These are phyloP conservation scores for Scylla paramamosain DNA, from an alignment of 1,140 invertebrate species.

Conservation along the genomic window DNA sequence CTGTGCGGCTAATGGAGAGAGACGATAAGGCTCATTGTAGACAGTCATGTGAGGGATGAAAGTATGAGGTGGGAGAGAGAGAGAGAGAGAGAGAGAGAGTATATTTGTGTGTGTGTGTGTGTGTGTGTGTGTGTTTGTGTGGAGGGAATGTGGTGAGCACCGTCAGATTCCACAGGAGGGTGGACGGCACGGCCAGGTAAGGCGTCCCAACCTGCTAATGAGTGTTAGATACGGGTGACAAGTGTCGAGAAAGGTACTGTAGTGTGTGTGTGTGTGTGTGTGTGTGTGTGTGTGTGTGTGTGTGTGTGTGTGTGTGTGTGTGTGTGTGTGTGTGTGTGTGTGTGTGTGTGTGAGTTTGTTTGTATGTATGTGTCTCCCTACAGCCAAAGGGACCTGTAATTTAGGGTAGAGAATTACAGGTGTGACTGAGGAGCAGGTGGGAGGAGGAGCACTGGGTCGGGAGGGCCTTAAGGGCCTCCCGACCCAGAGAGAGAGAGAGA, in stretches of 20 bases:
- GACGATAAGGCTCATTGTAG: not conserved
- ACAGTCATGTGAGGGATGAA: not conserved
- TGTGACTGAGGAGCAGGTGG: not conserved
- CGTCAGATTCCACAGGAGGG: not conserved
- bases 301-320: too few relatives aligned
- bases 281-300: too few relatives aligned
- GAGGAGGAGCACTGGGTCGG: not conserved
- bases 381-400: not conserved
- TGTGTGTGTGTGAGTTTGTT: too few relatives aligned
- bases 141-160: not conserved
- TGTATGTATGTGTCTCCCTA: not conserved
- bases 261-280: not conserved
- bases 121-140: not conserved
- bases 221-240: slow-evolving; percentile 7
- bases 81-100: not conserved
- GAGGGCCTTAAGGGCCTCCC: not conserved
- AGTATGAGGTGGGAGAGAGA: not conserved
- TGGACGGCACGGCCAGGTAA: slow-evolving; percentile 15
- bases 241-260: not conserved
- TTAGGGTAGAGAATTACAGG: not conserved
- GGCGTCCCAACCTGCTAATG: slow-evolving; percentile 6
- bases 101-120: not conserved
- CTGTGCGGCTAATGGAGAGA: not conserved
- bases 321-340: too few relatives aligned
- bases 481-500: slow-evolving; percentile 15